Evolutionary conservation across 2,113 vertebrate species (phyloP).

Genomic region (Lagenorhynchus albirostris): DNA sequence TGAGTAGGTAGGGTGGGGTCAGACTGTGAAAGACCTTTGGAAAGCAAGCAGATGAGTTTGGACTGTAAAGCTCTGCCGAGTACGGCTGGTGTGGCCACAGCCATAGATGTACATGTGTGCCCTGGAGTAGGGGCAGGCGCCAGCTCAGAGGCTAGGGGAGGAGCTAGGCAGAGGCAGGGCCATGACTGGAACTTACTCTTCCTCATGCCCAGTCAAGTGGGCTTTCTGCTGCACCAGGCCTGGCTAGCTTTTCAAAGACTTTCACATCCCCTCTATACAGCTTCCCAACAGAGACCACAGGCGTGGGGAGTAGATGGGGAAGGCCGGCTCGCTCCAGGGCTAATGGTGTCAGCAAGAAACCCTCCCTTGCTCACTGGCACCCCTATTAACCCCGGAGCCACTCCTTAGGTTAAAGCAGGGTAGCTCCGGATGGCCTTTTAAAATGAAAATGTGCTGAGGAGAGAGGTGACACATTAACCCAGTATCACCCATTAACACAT

Average conservation of each 20-base stretch:
- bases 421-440: neutral
- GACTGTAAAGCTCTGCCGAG: slow-evolving; percentile 11
- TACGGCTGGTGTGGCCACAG: neutral
- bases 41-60: slow-evolving; percentile 64
- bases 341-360: neutral
- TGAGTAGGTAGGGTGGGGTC: slow-evolving; percentile 74
- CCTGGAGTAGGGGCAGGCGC: slow-evolving; percentile 41
- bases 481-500: slow-evolving; percentile 16
- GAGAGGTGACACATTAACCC: neutral
- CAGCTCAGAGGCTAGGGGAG: slow-evolving; percentile 48
- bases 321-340: neutral
- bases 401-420: neutral
- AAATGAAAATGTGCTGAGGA: slow-evolving; percentile 39
- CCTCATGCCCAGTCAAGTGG: slow-evolving; percentile 12
- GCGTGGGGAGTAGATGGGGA: neutral
- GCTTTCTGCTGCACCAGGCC: neutral
- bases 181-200: slow-evolving; percentile 33
- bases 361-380: neutral
- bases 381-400: neutral
- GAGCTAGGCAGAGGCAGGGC: slow-evolving; percentile 27
- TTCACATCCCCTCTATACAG: neutral
- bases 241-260: neutral
- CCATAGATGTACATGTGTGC: slow-evolving; percentile 49
- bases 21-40: slow-evolving; percentile 68
- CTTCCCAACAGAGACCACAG: neutral